Evolutionary conservation across 2,113 vertebrate genomes (phyloP).

Genomic region (Hemibagrus wyckioides): DNA sequence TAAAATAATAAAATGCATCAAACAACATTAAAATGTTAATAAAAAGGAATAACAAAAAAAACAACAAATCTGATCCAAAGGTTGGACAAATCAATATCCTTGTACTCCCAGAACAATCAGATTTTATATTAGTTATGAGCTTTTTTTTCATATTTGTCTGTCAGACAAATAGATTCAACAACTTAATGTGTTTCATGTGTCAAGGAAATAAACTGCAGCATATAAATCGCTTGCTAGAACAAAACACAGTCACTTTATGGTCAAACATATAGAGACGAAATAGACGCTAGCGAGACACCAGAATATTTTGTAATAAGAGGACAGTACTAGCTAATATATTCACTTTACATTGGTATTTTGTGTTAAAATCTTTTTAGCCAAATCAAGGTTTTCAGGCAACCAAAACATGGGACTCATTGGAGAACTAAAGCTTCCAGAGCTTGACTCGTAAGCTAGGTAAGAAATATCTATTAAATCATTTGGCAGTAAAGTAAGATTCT

Average conservation of each 20-base stretch:
- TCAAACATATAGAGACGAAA: neutral
- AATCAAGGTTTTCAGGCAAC: neutral
- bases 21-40: neutral
- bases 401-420: neutral
- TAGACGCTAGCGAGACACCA: neutral
- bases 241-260: neutral
- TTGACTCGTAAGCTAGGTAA: neutral
- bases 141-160: neutral
- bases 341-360: neutral
- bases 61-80: neutral
- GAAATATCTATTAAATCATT: neutral
- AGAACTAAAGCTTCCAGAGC: neutral
- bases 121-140: neutral
- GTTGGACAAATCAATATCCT: neutral
- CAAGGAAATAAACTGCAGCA: neutral
- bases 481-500: too few relatives aligned
- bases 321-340: neutral
- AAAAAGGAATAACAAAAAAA: neutral
- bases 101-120: neutral
- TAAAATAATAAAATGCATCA: neutral
- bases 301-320: neutral
- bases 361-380: neutral
- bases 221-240: neutral
- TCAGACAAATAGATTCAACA: neutral
- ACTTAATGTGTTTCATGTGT: neutral